Evolutionary conservation across 2,888 invertebrate genomes (phyloP).

Genomic region (Xanthorhoe spadicearia): DNA sequence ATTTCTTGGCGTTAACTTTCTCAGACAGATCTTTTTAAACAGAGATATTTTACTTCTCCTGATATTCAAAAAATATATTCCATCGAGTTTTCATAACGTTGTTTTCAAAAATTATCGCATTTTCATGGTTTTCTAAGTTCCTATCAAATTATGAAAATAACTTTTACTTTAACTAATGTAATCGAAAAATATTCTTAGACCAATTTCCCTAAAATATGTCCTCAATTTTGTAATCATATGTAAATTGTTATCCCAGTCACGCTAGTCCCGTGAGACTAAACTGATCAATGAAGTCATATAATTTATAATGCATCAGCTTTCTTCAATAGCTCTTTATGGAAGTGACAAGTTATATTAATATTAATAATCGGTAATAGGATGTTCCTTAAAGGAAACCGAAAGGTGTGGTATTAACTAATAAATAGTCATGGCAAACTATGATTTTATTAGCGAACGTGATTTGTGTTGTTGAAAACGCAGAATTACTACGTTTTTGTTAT

Average conservation of each 20-base stretch:
- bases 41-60: no score
- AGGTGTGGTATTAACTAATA: not conserved
- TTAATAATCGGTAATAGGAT: slow-evolving; percentile 26
- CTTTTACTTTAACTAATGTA: no score
- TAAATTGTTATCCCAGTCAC: not conserved
- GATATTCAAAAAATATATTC: no score
- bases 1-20: no score
- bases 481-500: no score
- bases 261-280: slow-evolving; percentile 16
- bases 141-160: no score
- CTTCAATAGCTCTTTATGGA: slow-evolving; percentile 8
- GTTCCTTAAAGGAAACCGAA: slow-evolving; percentile 12
- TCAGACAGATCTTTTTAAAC: no score
- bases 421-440: no score
- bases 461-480: no score
- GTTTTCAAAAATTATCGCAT: no score
- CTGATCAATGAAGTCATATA: not conserved
- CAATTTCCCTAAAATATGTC: not conserved
- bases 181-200: not conserved
- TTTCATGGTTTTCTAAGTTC: no score
- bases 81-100: no score
- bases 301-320: slow-evolving; percentile 18
- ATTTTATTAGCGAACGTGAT: not conserved
- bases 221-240: not conserved
- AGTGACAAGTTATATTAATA: slow-evolving; percentile 23